Base-by-base conservation (phyloP, 2,888 invertebrate species). In the Netelia fuscicornis region DNA sequence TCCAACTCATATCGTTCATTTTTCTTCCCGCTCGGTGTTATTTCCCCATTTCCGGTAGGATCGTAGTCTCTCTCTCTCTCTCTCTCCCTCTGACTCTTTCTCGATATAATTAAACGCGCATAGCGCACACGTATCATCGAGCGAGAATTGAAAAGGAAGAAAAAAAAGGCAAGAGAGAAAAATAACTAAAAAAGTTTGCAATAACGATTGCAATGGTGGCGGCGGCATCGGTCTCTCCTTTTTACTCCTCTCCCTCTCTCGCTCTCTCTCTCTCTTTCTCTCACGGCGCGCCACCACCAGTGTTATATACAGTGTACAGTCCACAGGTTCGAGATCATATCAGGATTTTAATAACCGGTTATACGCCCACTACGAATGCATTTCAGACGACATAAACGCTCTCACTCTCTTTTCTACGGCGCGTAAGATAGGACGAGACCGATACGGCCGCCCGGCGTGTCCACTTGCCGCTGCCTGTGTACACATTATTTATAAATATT, bases 321-420 rank as follows among this genome's bases (percentile, higher is more conserved):
- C 75, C 81, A 82, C 87, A 84, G 78, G 81, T 85, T 82, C 80
- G 85, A 82, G 86, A 84, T 85, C 81, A 86, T 87, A 87, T 87
- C 87, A 84, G 86, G 85, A 85, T 87, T 88, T 89, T 90, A 90
- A 90, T 90, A 89, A 90, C 88, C 86, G 87, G 90, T 88, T 90
- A 85, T 88, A 88, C 90, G 88, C 88, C 88, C 89, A 88, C 88
- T 86, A 87, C 88, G 89, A 88, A 88, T 89, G 88, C 88, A 87
- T 89, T 90, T 89, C 89, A 87, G 89, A 89, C 89, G 89, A 89
- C 89, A 89, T 88, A 89, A 90, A 89, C 89, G 89, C 83, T 89
- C 85, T 81, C 85, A 64, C 81, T 78, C 85, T 85, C 75, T 82
- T 82, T 85, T 71, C 81, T 81, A 67, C 79, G 80, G 65, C 74